Base-by-base conservation (phyloP, 2,888 invertebrate genomes). In the Choristoneura rosaceana region DNA sequence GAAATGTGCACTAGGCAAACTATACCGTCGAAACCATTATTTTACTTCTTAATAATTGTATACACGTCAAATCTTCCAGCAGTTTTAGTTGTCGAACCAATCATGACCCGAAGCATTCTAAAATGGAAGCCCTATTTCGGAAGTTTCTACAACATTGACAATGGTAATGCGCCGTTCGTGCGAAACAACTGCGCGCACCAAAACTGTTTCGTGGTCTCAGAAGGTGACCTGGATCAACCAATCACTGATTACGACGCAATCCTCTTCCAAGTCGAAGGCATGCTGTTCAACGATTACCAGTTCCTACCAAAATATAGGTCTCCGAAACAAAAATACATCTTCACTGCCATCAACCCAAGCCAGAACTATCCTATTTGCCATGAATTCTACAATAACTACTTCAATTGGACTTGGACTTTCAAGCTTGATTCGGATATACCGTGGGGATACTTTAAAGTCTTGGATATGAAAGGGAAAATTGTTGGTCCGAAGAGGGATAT, bases 321-420 rank as follows among this genome's bases (percentile, higher is more conserved):
- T n/a, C 59, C 59, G 3, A 33, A 59, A 14, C 59, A 59, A n/a
- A 59, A 38, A n/a, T 59, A 38, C 17, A 38, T 38, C n/a, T 59
- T 59, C 38, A 38, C 59, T 10, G 38, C 33, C 10, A 38, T 59
- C 7, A 38, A 59, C 5, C 38, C 59, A 2, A 38, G 34, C 38
- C 34, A 34, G 8, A 59, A 59, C 59, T 59, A 59, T 14, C 59
- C 59, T n/a, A n/a, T 59, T 38, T 59, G 59, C 38, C 38, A 33
- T 4, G 38, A 59, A 0, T n/a, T n/a, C n/a, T 59, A 34, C 38
- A 38, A 59, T n/a, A 59, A 59, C 7, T 59, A 10, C 38, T 59
- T 59, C 59, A 59, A 59, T 38, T 59, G 59, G 59, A 59, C 59
- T 33, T 59, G 59, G 59, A 59, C 59, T 0, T 59, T 34, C 38